These are phyloP conservation scores for Zelostemma sp. DNA, from an alignment of 1,140 invertebrate species.

Conservation along the genomic window DNA sequence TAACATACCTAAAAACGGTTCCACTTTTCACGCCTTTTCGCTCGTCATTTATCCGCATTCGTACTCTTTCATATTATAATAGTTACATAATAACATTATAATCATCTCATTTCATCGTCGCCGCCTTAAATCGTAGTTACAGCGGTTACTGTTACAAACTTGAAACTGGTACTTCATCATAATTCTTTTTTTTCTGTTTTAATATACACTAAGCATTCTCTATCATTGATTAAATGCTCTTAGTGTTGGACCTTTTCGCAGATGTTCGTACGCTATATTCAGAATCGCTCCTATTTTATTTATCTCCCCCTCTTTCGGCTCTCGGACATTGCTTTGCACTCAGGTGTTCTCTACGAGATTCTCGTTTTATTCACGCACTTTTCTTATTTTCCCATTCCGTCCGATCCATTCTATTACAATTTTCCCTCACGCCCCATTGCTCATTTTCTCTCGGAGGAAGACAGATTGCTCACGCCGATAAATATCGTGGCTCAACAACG, in stretches of 20 bases:
- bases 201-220: conserved; percentile 59
- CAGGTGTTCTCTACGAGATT: conserved; percentile 13
- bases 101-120: conserved; percentile 30
- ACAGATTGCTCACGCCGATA: conserved; percentile 1
- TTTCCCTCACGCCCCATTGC: conserved; percentile 7
- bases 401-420: conserved; percentile 6
- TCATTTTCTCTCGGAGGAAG: conserved; percentile 6
- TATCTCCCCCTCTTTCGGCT: conserved; percentile 14
- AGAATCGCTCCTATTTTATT: conserved; percentile 15
- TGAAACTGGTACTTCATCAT: conserved; percentile 52
- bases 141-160: conserved; percentile 52
- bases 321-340: conserved; percentile 26
- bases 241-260: conserved; percentile 53
- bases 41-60: conserved; percentile 14
- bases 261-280: conserved; percentile 18
- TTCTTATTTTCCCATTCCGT: conserved; percentile 8
- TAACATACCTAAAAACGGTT: conserved; percentile 37
- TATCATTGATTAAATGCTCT: conserved; percentile 67
- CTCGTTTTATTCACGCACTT: conserved; percentile 15
- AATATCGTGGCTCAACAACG: conserved; percentile 58
- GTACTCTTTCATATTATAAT: conserved; percentile 41
- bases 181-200: conserved; percentile 43
- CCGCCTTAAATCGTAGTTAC: conserved; percentile 47
- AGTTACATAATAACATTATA: conserved; percentile 57
- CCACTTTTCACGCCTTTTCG: conserved; percentile 27